Base-by-base conservation (phyloP, 2,888 invertebrate genomes). In the Calliphora vomitoria region DNA sequence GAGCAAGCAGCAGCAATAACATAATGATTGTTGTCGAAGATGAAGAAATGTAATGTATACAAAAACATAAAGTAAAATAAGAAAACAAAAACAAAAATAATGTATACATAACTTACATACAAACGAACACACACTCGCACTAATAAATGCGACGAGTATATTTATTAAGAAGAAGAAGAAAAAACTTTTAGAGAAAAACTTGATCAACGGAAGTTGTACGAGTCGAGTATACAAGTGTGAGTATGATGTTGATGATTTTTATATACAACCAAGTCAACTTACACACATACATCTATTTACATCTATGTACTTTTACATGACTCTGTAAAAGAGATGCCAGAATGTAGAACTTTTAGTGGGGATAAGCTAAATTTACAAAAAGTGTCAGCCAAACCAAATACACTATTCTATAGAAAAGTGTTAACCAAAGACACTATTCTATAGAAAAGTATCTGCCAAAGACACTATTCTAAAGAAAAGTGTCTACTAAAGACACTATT, bases 141-240 rank as follows among this genome's bases (percentile, higher is more conserved):
- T 25, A 6, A 31, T 44, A 44, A 31, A 31, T 58, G 47, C 18
- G 18, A 55, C 0, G 10, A 55, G n/a, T 68, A 15, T 68, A 8
- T 31, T 68, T 58, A 10, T 25, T 8, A 20, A 60, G 25, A 20
- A 69, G 18, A 18, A 60, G n/a, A 69, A 25, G 41, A 50, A 13
- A 64, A 66, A 74, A 75, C 35, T 76, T 13, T 68, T 55, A 0
- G 60, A 81, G 60, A 78, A 87, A 82, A 82, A 87, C 84, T 82
- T 85, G 84, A 82, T 85, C 82, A 87, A 69, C 87, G 87, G 87
- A 87, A 87, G 87, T 87, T 79, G 84, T 79, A 58, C 38, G 62
- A 71, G 44, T 72, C n/a, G 53, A 25, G 25, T 72, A 64, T 64
- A 47, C 31, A 35, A 64, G 78, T 79, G 74, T 76, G 38, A 74